Conservation (phyloP, 1,140 invertebrate species). For the Drosophila nasuta region DNA sequence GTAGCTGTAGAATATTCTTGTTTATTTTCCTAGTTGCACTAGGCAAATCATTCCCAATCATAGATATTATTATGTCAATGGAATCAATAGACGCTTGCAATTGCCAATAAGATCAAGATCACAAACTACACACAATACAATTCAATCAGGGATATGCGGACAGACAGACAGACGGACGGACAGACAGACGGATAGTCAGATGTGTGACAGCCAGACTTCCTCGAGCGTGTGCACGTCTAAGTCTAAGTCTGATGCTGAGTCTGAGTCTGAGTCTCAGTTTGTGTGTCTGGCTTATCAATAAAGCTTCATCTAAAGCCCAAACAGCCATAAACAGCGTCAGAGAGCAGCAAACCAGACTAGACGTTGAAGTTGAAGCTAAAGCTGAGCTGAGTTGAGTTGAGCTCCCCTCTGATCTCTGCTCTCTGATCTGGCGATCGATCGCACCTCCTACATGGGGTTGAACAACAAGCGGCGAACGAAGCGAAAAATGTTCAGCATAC, state of each 20-base stretch:
- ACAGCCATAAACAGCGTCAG: constrained; percentile 16
- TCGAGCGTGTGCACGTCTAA: constrained; percentile 23
- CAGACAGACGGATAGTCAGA: not conserved
- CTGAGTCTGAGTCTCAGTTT: not conserved
- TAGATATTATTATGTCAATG: no score
- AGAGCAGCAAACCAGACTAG: not conserved
- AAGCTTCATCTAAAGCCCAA: constrained; percentile 43
- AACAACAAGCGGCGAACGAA: constrained; percentile 15
- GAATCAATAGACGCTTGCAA: constrained; percentile 1
- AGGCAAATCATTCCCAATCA: no score
- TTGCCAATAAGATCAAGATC: constrained; percentile 2
- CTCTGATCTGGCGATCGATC: constrained; percentile 40
- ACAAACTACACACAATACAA: not conserved
- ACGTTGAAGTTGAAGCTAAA: not conserved
- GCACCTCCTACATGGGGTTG: constrained; percentile 44
- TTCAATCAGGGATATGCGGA: constrained; percentile 3
- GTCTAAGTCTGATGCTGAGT: constrained; percentile 4
- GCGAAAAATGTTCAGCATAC: constrained; percentile 6
- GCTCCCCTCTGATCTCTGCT: constrained; percentile 23
- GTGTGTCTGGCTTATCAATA: constrained; percentile 46
- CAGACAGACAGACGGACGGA: constrained; percentile 11
- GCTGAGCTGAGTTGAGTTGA: not conserved
- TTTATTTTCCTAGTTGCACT: not conserved
- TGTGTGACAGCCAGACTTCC: constrained; percentile 24
- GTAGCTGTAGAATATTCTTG: not conserved